Evolutionary conservation across 2,888 invertebrate genomes (phyloP), one percentile per base, ranked within the genome.

Genomic region (Drosophila helvetica): DNA sequence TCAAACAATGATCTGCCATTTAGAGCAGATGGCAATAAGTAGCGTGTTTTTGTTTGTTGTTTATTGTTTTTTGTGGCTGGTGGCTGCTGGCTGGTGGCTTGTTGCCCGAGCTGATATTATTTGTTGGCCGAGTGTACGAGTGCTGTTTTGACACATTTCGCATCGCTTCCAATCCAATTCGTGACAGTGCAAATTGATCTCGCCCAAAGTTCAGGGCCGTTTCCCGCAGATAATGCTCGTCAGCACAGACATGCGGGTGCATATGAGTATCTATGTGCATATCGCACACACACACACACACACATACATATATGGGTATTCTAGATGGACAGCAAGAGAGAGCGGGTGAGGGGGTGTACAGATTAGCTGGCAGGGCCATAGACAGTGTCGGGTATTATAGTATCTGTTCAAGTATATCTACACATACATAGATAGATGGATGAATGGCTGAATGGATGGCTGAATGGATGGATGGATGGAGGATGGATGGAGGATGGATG

Each of bases 101-200:
- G 25, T 46, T 17, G 17, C 58, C 33, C 27, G 52, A 58, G 25
- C 22, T 38, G 10, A 45, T 43, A 10, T 18, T 42, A 38, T 46
- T 56, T 15, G 22, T 22, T 22, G 22, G 4, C 22, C 17, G 54
- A 42, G 15, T 51, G 56, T 66, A 63, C 68, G 74, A 68, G 75
- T 74, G 65, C 63, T 62, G 66, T 66, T 81, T 80, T 69, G 83
- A 83, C 82, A 82, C 67, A 82, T 80, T 68, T 80, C 72, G 75
- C 77, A 64, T 27, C 61, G 77, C 81, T 55, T 55, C 55, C 64
- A 66, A 66, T 64, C 71, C 58, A 64, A 65, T 65, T 70, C 63
- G 81, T 76, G 81, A 74, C 81, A 73, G 84, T 84, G 84, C 81
- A 79, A 81, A 82, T 81, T 84, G 79, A 80, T 81, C 63, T 73